Base-by-base conservation (phyloP, 2,888 invertebrate species). In the Drosophila anomelani region DNA sequence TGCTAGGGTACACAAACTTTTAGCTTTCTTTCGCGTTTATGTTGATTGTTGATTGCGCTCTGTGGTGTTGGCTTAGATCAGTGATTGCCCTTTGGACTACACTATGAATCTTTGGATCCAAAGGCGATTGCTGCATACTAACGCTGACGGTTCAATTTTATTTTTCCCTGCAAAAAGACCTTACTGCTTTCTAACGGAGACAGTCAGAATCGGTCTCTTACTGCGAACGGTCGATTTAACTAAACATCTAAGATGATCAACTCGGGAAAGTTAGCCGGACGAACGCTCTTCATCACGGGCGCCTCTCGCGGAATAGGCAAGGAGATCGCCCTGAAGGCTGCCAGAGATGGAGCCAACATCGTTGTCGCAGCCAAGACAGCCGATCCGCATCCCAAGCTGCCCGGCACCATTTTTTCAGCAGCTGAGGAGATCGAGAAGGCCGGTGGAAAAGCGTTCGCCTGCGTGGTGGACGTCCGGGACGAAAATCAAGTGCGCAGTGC, bases 251-350 rank as follows among this genome's bases (percentile, higher is more conserved):
- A 68, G 55, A 91, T 91, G 91, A 91, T 91, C 17, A 91, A 91
- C 55, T 72, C 90, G 1, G 91, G 91, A 9, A 93, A 95, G 93
- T 91, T 95, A 82, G 97, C 98, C 76, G 98, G 98, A 12, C 95
- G 96, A 76, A 99, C 99, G 8, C 93, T 98, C 70, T 98, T 99
- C 90, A 97, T 99, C 79, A 98, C 98, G 26, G 99, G 99, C 53
- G 99, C 98, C 23, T 98, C 98, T 68, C 94, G 99, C 81, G 99
- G 99, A 29, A 99, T 99, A 89, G 99, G 99, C 1, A 92, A 98
- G 93, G 96, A 96, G 23, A 98, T 99, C 85, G 99, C 98, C 1
- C 91, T 99, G 63, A 98, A 98, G 93, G 96, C 96, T 1, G 98
- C 99, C 0, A 83, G 89, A 12, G 97, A 98, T 94, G 97, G 97